A percentile compares a stretch with the other conserved stretches of the same genome.
phyloP scores from a whole-genome alignment of 2,113 vertebrate species.

The Myanophis thanlyinensis region DNA sequence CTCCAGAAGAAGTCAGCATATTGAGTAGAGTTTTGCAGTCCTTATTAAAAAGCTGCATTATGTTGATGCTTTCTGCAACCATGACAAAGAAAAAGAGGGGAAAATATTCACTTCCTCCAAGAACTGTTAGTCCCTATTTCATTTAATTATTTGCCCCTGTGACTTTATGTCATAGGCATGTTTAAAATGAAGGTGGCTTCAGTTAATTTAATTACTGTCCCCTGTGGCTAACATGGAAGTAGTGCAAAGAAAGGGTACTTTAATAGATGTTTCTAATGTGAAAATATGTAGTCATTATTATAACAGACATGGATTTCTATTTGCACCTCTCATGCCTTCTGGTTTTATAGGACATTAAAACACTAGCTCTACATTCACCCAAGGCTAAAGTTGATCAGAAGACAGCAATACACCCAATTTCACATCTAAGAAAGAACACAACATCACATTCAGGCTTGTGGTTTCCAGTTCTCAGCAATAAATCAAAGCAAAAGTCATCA shows the following conservation, averaged over 20 bases:
- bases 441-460: background rate
- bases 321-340: background rate
- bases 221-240: background rate
- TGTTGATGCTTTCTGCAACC: background rate
- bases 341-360: background rate
- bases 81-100: slow-evolving; percentile 16
- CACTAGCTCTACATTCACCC: background rate
- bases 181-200: slow-evolving; percentile 28
- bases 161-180: background rate
- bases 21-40: background rate
- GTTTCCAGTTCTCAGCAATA: background rate
- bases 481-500: background rate
- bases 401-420: background rate
- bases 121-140: slow-evolving; percentile 14
- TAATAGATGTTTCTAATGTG: background rate
- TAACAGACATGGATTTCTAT: background rate
- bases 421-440: background rate
- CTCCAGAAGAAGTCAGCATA: background rate
- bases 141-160: slow-evolving; percentile 20
- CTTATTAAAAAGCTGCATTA: background rate
- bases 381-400: background rate
- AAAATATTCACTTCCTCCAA: background rate
- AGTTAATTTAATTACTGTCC: slow-evolving; percentile 22
- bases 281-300: slow-evolving; percentile 12
- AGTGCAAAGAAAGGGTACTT: background rate